Conservation (phyloP, 2,888 invertebrate genomes). For the Creontiades dilutus region DNA sequence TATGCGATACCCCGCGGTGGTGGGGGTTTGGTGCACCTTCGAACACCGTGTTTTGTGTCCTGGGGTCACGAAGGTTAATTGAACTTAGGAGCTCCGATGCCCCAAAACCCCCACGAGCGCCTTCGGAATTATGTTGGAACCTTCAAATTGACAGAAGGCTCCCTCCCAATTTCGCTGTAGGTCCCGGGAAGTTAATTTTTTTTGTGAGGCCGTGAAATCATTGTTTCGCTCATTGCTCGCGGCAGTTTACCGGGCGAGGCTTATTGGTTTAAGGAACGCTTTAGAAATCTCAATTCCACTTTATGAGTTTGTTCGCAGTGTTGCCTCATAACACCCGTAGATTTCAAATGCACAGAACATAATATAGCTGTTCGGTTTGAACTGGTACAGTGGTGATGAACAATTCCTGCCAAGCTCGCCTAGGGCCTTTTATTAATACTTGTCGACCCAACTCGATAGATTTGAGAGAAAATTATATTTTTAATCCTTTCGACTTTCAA, state of each 20-base stretch:
- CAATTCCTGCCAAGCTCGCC: too few relatives aligned
- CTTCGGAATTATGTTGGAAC: constrained; percentile 11
- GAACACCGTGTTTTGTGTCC: constrained; percentile 36
- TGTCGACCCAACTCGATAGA: too few relatives aligned
- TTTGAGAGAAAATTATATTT: too few relatives aligned
- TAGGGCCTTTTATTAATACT: too few relatives aligned
- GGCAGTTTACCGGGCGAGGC: background rate
- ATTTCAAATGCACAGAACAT: too few relatives aligned
- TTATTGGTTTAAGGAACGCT: background rate
- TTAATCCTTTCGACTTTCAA: too few relatives aligned
- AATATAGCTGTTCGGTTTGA: too few relatives aligned
- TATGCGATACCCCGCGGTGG: background rate
- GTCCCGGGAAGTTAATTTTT: background rate
- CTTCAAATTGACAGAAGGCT: constrained; percentile 9
- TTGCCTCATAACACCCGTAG: too few relatives aligned
- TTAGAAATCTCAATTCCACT: constrained; percentile 20
- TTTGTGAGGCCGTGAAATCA: background rate
- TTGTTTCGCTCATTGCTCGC: background rate
- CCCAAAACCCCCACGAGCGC: background rate
- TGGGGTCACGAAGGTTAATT: constrained; percentile 13
- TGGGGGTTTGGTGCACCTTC: background rate
- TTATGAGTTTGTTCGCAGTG: background rate
- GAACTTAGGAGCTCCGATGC: background rate
- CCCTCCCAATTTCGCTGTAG: background rate
- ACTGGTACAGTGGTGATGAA: too few relatives aligned